Percentiles rank a stretch among this genome's conserved stretches.
phyloP scores from a whole-genome alignment of 2,888 invertebrate species.

The Dinocampus coccinellae region DNA sequence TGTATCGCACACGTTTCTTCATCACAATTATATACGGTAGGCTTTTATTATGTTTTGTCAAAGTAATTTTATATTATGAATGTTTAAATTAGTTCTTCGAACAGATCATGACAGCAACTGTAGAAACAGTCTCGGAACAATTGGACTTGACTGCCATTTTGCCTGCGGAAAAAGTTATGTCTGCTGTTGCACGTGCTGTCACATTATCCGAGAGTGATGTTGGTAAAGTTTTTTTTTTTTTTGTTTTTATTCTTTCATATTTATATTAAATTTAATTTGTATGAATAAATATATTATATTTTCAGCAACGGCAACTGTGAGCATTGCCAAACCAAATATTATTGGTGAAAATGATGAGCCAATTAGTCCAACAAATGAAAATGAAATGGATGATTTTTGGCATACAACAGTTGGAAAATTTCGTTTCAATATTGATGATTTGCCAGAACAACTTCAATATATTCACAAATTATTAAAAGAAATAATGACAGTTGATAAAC shows the following conservation, averaged over 20 bases:
- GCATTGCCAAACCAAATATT: conserved; percentile 82
- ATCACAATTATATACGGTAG: conserved; percentile 54
- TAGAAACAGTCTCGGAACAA: conserved; percentile 92
- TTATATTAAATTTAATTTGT: not conserved
- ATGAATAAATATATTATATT: conserved; percentile 3
- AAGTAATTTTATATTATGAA: conserved; percentile 55
- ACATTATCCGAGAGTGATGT: conserved; percentile 92
- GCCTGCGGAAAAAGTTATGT: conserved; percentile 80
- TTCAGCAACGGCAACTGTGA: conserved; percentile 77
- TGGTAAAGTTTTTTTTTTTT: conserved; percentile 71
- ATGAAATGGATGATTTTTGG: conserved; percentile 90
- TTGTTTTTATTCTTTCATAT: not conserved
- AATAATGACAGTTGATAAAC: conserved; percentile 84
- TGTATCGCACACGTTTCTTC: not conserved
- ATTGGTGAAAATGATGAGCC: conserved; percentile 83
- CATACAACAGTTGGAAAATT: conserved; percentile 94
- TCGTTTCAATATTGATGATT: conserved; percentile 88
- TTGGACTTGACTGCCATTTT: conserved; percentile 89
- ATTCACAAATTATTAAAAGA: conserved; percentile 92
- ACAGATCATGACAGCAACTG: conserved; percentile 95
- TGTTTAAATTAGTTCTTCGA: conserved; percentile 69
- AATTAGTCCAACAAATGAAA: conserved; percentile 78
- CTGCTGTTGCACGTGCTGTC: conserved; percentile 87
- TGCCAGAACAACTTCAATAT: conserved; percentile 93
- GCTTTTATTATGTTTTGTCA: conserved; percentile 36